Evolutionary conservation across 1,140 invertebrate species (phyloP), one percentile per base, ranked within the genome.

Genomic region (Drosophila sechellia): DNA sequence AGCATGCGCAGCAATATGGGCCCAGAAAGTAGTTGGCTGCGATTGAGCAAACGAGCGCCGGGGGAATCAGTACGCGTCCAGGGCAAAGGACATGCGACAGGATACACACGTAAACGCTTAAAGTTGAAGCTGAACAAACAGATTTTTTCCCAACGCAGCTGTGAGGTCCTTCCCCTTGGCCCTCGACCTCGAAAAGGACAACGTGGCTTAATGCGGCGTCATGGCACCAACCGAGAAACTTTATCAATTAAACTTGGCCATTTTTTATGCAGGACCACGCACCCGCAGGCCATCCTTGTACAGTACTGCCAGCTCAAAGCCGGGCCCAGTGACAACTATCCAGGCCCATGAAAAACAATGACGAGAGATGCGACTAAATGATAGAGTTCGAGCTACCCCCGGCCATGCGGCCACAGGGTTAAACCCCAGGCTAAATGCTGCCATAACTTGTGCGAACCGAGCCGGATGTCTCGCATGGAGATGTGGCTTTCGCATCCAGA

Each of bases 61-160:
- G 45, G 84, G 83, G 83, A 86, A 87, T 86, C 84, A 83, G 70
- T 89, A 77, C 79, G 50, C 73, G 66, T 52, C 73, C 42, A 63
- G 66, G 58, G 42, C 70, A 56, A 57, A 66, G 50, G 58, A 77
- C 61, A 60, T 48, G 54, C 59, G 58, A 71, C 68, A 57, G 68
- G 68, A 71, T 52, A 80, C 49, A 79, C 80, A 85, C 77, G 71
- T 85, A 79, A 76, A 72, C 65, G 71, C 75, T 79, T 83, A 58
- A 87, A 83, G 58, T 89, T 86, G 70, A 89, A 83, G 83, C 83
- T 89, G 83, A 87, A 89, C 81, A 85, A 87, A 87, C 83, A 83
- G 79, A 79, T 86, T 89, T 79, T 83, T 76, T 68, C 46, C 53
- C 71, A 57, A 34, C 66, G 69, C 69, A 59, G 45, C 69, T 59